phyloP scores from a whole-genome alignment of 1,140 invertebrate species.

The Leptoteleia sp. region DNA sequence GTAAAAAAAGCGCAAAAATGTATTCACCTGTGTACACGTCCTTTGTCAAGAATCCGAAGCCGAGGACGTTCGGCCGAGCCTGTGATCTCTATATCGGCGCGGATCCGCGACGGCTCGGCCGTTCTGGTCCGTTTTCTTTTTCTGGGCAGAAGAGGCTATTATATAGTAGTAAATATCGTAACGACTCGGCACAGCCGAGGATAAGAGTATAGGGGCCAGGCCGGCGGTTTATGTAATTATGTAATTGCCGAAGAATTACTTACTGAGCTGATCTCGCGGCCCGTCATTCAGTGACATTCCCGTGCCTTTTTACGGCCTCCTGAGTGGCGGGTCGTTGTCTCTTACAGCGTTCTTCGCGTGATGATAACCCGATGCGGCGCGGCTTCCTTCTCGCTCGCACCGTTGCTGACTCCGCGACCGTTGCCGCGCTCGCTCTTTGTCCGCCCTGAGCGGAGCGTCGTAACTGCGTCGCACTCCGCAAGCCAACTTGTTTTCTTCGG shows the following conservation, averaged over 20 bases:
- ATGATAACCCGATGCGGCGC: conserved; percentile 68
- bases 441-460: conserved; percentile 9
- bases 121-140: conserved; percentile 67
- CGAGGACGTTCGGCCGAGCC: conserved; percentile 35
- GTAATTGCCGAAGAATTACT: conserved; percentile 82
- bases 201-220: conserved; percentile 67
- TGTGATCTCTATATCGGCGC: conserved; percentile 35
- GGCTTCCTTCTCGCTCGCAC: conserved; percentile 28
- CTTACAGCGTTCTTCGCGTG: conserved; percentile 65
- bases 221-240: conserved; percentile 77
- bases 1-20: conserved; percentile 25
- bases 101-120: conserved; percentile 17
- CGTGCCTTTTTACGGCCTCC: conserved; percentile 76
- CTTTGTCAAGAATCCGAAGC: conserved; percentile 52
- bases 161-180: conserved; percentile 82
- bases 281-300: conserved; percentile 81
- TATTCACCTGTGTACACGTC: conserved; percentile 56
- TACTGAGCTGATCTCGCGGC: conserved; percentile 74
- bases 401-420: no score
- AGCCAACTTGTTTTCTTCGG: conserved; percentile 20
- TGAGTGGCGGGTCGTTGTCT: conserved; percentile 76
- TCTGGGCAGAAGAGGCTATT: conserved; percentile 75
- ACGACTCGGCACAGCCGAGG: conserved; percentile 73
- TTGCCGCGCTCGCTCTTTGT: conserved; percentile 7
- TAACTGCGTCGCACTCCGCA: conserved; percentile 43